phyloP scores from a whole-genome alignment of 2,888 invertebrate species.

The Danaus chrysippus region DNA sequence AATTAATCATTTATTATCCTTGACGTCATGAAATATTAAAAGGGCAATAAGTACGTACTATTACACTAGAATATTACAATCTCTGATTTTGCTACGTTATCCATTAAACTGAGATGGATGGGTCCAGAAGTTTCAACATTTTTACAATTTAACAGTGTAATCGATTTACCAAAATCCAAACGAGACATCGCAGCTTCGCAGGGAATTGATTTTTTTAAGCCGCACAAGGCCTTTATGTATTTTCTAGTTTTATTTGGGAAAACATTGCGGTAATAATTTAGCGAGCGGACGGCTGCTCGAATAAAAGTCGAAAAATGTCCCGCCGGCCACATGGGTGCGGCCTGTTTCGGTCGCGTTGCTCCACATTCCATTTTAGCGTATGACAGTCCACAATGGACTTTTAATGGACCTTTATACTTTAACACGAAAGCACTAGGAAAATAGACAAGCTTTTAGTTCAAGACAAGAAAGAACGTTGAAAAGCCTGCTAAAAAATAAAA shows the following conservation, averaged over 20 bases:
- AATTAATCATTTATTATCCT: not conserved
- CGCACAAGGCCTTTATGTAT: constrained; percentile 38
- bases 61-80: too few relatives aligned
- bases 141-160: constrained; percentile 14
- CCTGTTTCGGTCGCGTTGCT: constrained; percentile 22
- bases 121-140: not conserved
- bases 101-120: too few relatives aligned
- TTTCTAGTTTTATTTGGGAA: constrained; percentile 40
- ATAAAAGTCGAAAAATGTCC: constrained; percentile 39
- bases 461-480: not conserved
- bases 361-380: constrained; percentile 30
- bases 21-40: not conserved
- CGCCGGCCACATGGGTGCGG: constrained; percentile 31
- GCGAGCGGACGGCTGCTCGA: constrained; percentile 33
- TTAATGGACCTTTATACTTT: constrained; percentile 12
- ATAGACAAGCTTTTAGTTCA: not conserved
- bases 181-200: constrained; percentile 25
- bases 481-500: too few relatives aligned
- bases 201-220: constrained; percentile 43
- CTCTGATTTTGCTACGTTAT: too few relatives aligned
- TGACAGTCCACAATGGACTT: constrained; percentile 30
- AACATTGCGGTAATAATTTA: constrained; percentile 45
- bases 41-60: not conserved
- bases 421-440: not conserved
- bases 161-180: constrained; percentile 33